phyloP scores from a whole-genome alignment of 2,888 invertebrate genomes.

The Chloroclystis v-ata region DNA sequence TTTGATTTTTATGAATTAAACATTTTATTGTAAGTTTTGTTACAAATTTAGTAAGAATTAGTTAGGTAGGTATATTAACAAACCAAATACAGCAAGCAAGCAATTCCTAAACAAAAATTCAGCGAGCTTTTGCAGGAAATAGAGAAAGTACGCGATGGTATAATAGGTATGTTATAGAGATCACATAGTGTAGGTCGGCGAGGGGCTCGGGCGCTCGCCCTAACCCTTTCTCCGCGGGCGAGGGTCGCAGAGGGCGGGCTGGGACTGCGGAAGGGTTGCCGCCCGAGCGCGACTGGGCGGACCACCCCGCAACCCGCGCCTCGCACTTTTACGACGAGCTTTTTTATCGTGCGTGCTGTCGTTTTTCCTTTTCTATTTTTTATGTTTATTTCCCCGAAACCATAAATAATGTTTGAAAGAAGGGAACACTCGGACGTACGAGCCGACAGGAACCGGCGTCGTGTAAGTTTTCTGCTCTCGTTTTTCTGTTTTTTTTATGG shows the following conservation, averaged over 20 bases:
- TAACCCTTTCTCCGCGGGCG: slow-evolving; percentile 70
- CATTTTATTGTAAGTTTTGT: no score
- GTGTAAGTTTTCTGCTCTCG: slow-evolving; percentile 67
- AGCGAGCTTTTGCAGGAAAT: background rate
- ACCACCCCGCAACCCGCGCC: slow-evolving; percentile 43
- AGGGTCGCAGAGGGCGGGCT: slow-evolving; percentile 59
- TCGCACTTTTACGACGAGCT: slow-evolving; percentile 74
- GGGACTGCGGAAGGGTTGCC: slow-evolving; percentile 73
- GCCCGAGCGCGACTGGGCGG: slow-evolving; percentile 55
- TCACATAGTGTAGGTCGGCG: slow-evolving; percentile 33
- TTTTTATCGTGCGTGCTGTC: slow-evolving; percentile 79
- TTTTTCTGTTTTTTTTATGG: slow-evolving; percentile 70
- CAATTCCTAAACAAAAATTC: background rate
- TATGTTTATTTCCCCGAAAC: slow-evolving; percentile 79
- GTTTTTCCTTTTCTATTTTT: slow-evolving; percentile 79
- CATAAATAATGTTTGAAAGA: slow-evolving; percentile 79
- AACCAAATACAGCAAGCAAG: background rate
- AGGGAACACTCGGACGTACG: slow-evolving; percentile 76
- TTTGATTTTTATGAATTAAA: no score
- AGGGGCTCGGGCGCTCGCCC: slow-evolving; percentile 51
- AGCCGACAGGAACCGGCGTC: slow-evolving; percentile 72
- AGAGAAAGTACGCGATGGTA: slow-evolving; percentile 8
- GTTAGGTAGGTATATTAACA: no score
- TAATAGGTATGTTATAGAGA: slow-evolving; percentile 21
- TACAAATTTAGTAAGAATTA: no score